A percentile compares a stretch with the other conserved stretches of the same genome.
Evolutionary conservation across 1,140 invertebrate species (phyloP).

Genomic region (Popillia japonica): DNA sequence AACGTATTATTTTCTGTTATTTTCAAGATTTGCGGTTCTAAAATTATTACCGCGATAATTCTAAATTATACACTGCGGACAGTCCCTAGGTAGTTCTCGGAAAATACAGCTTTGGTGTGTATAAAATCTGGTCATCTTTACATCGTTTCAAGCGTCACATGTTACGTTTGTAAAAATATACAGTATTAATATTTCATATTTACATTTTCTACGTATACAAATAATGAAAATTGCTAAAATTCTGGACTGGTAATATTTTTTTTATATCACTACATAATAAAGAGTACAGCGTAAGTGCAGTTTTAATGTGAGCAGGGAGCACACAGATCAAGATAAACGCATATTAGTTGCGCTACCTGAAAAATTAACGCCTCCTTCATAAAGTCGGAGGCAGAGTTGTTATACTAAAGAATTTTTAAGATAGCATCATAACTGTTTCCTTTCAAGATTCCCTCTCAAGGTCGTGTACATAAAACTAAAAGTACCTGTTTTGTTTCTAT

Average conservation of each 20-base stretch:
- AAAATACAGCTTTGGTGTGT: background rate
- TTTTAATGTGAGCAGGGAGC: conserved; percentile 9
- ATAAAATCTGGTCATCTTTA: conserved; percentile 26
- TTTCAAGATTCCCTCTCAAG: background rate
- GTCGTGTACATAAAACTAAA: too few relatives aligned
- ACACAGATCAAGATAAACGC: background rate
- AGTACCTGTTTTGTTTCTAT: too few relatives aligned
- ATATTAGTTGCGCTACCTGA: conserved; percentile 16
- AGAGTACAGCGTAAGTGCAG: background rate
- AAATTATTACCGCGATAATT: conserved; percentile 29
- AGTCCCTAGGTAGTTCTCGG: background rate
- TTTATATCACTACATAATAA: background rate
- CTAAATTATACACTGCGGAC: conserved; percentile 26
- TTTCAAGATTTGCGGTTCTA: conserved; percentile 34
- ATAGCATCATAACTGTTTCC: background rate
- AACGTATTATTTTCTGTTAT: conserved; percentile 12
- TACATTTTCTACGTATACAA: background rate
- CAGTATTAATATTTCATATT: background rate
- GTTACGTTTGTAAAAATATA: conserved; percentile 9
- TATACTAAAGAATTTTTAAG: background rate
- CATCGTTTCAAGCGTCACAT: background rate
- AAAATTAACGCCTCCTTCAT: conserved; percentile 19
- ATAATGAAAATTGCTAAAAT: background rate
- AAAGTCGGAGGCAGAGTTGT: background rate
- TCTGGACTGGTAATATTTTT: background rate